Evolutionary conservation across 1,140 invertebrate species (phyloP).

Genomic region (Drosophila littoralis): DNA sequence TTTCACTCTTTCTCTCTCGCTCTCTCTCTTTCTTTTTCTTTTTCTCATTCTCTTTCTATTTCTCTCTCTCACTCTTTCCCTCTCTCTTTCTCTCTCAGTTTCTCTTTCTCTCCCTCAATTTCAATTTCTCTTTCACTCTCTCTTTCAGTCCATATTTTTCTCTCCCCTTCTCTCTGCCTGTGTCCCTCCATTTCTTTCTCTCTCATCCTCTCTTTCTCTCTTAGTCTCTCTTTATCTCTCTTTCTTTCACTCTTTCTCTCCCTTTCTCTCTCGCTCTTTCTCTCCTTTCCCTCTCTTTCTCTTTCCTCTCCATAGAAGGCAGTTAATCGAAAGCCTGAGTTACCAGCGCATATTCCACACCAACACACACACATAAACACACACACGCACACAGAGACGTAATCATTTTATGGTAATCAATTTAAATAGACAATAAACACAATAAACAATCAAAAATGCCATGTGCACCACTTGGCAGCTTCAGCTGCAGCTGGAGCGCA

Average conservation of each 20-base stretch:
- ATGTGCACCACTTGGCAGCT: conserved; percentile 51
- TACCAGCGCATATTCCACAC: neutral
- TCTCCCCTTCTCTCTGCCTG: neutral
- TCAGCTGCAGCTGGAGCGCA: neutral
- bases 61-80: too few relatives aligned
- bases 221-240: too few relatives aligned
- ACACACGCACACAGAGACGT: conserved; percentile 27
- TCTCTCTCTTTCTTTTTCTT: neutral
- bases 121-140: neutral
- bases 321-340: too few relatives aligned
- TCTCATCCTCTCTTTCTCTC: neutral
- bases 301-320: neutral
- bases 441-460: conserved; percentile 72
- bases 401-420: conserved; percentile 79
- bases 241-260: too few relatives aligned
- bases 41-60: neutral
- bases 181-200: neutral
- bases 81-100: neutral
- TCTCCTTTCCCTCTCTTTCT: neutral
- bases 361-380: conserved; percentile 7
- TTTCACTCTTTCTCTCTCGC: neutral
- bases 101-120: neutral
- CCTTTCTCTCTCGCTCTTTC: neutral
- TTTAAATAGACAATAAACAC: conserved; percentile 68
- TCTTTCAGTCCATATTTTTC: neutral